These are phyloP conservation scores for Drosophila picticornis DNA, from an alignment of 2,888 invertebrate species.

Conservation along the genomic window DNA sequence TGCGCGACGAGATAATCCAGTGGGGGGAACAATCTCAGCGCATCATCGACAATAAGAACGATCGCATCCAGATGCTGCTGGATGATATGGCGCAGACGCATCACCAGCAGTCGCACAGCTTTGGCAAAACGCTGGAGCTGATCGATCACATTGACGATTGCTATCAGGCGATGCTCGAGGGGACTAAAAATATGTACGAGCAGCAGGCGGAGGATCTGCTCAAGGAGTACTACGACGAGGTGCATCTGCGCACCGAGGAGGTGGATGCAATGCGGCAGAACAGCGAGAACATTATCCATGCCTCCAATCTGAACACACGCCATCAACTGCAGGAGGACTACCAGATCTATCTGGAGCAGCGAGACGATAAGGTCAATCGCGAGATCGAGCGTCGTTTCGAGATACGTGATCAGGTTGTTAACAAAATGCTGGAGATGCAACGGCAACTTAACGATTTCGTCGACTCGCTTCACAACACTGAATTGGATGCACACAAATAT, in stretches of 20 bases:
- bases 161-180: conserved; percentile 62
- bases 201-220: conserved; percentile 71
- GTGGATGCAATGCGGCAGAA: conserved; percentile 62
- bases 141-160: conserved; percentile 80
- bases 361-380: conserved; percentile 70
- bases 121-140: conserved; percentile 68
- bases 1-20: conserved; percentile 73
- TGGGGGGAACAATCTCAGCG: conserved; percentile 66
- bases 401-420: conserved; percentile 70
- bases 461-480: conserved; percentile 58
- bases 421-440: conserved; percentile 75
- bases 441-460: conserved; percentile 71
- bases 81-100: conserved; percentile 73
- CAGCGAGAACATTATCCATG: conserved; percentile 78
- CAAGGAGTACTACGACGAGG: conserved; percentile 72
- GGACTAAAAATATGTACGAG: conserved; percentile 71
- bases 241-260: conserved; percentile 53
- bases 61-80: conserved; percentile 69
- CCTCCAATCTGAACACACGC: conserved; percentile 68
- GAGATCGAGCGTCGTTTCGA: conserved; percentile 77
- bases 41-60: conserved; percentile 74
- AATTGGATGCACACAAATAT: conserved; percentile 78
- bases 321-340: conserved; percentile 70
- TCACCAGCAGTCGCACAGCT: conserved; percentile 71
- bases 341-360: conserved; percentile 68